These are phyloP conservation scores for Speoplatyrhinus poulsoni DNA, from an alignment of 2,113 vertebrate genomes.

Conservation along the genomic window DNA sequence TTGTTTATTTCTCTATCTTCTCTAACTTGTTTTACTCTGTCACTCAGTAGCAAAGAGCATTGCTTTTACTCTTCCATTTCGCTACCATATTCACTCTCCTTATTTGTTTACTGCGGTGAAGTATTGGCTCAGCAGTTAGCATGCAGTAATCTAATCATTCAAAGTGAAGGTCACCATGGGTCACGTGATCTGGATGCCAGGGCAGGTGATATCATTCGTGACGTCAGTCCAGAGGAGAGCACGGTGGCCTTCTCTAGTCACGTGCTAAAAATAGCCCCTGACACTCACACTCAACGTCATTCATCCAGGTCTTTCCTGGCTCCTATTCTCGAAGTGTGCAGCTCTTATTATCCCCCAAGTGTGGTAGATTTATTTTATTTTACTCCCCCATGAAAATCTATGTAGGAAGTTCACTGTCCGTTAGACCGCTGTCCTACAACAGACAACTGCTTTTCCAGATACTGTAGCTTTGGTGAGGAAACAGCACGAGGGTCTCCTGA, in stretches of 20 bases:
- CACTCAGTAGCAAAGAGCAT: neutral
- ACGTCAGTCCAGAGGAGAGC: slow-evolving; percentile 51
- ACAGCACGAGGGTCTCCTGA: slow-evolving; percentile 15
- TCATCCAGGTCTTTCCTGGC: slow-evolving; percentile 40
- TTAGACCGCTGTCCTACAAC: slow-evolving; percentile 4
- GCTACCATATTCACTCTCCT: slow-evolving; percentile 1
- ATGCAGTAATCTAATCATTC: slow-evolving; percentile 64
- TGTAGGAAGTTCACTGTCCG: slow-evolving; percentile 49
- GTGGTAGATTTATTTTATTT: neutral
- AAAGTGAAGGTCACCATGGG: slow-evolving; percentile 59
- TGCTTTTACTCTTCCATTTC: neutral
- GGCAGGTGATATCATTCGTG: slow-evolving; percentile 64
- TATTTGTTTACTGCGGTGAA: slow-evolving; percentile 10
- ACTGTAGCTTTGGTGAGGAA: slow-evolving; percentile 10
- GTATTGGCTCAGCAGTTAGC: slow-evolving; percentile 28
- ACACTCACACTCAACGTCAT: slow-evolving; percentile 57
- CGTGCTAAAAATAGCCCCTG: slow-evolving; percentile 68
- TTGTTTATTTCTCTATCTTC: slow-evolving; percentile 29
- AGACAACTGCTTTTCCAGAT: neutral
- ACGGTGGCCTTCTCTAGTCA: slow-evolving; percentile 44
- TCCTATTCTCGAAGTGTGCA: slow-evolving; percentile 10
- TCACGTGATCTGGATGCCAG: slow-evolving; percentile 51
- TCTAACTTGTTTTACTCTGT: slow-evolving; percentile 7
- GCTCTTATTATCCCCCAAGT: neutral
- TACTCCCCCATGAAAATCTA: slow-evolving; percentile 19